These are phyloP conservation scores for Eupithecia exiguata DNA, from an alignment of 2,888 invertebrate genomes.

Conservation along the genomic window DNA sequence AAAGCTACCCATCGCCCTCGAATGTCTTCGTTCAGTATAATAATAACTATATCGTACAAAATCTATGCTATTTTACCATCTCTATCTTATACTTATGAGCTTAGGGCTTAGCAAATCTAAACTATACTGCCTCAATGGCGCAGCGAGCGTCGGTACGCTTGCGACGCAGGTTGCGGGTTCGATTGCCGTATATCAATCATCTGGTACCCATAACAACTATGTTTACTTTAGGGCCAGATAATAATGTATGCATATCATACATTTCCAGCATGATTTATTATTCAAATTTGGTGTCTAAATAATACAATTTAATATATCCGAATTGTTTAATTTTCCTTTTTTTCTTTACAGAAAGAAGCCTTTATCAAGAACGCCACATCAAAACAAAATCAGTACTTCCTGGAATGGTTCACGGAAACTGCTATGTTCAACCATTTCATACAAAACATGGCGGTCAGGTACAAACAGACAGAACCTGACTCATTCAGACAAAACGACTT, in stretches of 20 bases:
- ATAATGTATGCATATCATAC: no score
- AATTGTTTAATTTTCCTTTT: conserved; percentile 16
- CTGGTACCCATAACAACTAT: neutral
- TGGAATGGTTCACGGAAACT: conserved; percentile 94
- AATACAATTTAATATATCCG: neutral
- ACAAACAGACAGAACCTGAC: conserved; percentile 44
- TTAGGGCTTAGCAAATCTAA: no score
- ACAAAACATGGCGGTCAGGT: conserved; percentile 75
- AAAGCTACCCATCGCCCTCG: neutral
- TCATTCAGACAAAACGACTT: conserved; percentile 31
- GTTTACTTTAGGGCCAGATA: neutral
- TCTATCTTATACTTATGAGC: no score
- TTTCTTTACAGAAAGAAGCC: conserved; percentile 86
- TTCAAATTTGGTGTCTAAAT: neutral
- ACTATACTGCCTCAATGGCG: no score
- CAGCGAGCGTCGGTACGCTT: no score
- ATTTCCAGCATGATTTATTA: neutral
- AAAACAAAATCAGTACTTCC: conserved; percentile 87
- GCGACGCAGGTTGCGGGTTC: no score
- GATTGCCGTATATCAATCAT: neutral
- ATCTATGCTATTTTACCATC: neutral
- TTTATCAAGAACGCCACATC: conserved; percentile 87
- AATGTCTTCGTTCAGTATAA: no score
- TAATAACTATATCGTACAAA: neutral
- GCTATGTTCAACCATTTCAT: conserved; percentile 92